phyloP scores from a whole-genome alignment of 2,113 vertebrate species.

The Chiloscyllium plagiosum region DNA sequence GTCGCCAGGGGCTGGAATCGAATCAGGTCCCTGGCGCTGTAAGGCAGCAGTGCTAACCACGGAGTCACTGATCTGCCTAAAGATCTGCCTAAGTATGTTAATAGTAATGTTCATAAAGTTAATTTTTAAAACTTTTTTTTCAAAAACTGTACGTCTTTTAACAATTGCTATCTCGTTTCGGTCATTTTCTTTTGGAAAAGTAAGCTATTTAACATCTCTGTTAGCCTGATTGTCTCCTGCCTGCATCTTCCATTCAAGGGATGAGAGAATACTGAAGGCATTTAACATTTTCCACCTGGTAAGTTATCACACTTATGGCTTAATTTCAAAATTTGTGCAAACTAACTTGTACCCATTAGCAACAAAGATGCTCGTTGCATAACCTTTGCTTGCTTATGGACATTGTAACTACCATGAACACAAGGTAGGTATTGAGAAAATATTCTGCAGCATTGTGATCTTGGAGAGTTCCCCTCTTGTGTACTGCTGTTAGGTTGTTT shows the following conservation, averaged over 20 bases:
- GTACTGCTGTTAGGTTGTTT: too few relatives aligned
- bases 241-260: background rate
- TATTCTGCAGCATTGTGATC: background rate
- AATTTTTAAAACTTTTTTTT: background rate
- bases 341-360: background rate
- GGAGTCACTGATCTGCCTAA: too few relatives aligned
- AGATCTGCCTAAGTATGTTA: too few relatives aligned
- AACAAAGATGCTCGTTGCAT: background rate
- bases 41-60: too few relatives aligned
- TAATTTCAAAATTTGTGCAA: background rate
- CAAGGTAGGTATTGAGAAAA: background rate
- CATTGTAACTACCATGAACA: background rate
- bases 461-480: background rate
- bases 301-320: background rate
- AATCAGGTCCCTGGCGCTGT: too few relatives aligned
- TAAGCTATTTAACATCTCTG: background rate
- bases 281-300: background rate
- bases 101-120: too few relatives aligned
- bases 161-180: background rate
- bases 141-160: background rate
- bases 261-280: background rate
- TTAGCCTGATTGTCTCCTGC: background rate
- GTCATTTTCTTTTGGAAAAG: background rate
- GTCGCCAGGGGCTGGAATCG: too few relatives aligned
- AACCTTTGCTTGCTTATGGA: background rate